phyloP scores from a whole-genome alignment of 2,888 invertebrate genomes.

The Lasioglossum vierecki region DNA sequence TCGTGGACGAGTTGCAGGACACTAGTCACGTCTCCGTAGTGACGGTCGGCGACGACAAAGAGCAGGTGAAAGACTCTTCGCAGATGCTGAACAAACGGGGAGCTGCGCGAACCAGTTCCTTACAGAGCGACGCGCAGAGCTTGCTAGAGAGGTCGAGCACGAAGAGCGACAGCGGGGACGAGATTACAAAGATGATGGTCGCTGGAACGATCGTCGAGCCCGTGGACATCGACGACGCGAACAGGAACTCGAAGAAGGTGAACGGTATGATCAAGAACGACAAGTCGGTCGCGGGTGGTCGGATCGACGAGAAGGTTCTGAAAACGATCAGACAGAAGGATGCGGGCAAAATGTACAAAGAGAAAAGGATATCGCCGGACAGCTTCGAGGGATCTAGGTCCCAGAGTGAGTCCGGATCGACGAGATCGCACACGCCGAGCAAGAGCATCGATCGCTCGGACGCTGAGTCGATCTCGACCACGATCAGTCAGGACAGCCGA shows the following conservation, averaged over 20 bases:
- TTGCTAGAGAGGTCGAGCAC: constrained; percentile 71
- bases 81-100: constrained; percentile 72
- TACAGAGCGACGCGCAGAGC: constrained; percentile 75
- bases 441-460: constrained; percentile 89
- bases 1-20: constrained; percentile 86
- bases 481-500: constrained; percentile 90
- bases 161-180: constrained; percentile 81
- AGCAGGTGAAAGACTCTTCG: constrained; percentile 90
- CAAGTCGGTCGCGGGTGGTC: constrained; percentile 69
- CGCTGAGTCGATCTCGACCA: constrained; percentile 93
- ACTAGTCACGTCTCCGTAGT: constrained; percentile 97
- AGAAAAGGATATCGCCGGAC: constrained; percentile 86
- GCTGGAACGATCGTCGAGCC: constrained; percentile 83
- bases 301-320: constrained; percentile 78
- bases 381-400: constrained; percentile 87
- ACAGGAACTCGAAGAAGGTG: constrained; percentile 80
- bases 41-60: constrained; percentile 92
- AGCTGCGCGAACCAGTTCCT: constrained; percentile 73
- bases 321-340: constrained; percentile 76
- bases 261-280: constrained; percentile 84
- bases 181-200: constrained; percentile 83
- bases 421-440: constrained; percentile 86
- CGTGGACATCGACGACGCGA: constrained; percentile 73
- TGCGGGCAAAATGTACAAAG: constrained; percentile 67
- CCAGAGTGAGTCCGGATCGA: constrained; percentile 91